phyloP scores from a whole-genome alignment of 2,113 vertebrate species.

The Hiodon alosoides region DNA sequence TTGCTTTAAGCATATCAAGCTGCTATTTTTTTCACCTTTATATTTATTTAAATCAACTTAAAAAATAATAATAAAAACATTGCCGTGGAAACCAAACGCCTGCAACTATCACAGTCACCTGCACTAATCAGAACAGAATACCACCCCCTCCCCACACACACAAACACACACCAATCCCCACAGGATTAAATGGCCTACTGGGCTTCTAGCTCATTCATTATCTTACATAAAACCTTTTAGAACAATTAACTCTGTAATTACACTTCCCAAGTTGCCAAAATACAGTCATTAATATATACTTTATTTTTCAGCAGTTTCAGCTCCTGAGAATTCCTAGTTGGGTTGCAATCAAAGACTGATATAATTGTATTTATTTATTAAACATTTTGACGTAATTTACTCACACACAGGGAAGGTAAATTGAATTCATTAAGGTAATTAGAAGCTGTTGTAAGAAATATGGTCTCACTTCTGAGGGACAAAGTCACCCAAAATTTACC shows the following conservation, averaged over 20 bases:
- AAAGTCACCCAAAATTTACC: not conserved
- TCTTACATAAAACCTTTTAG: constrained; percentile 30
- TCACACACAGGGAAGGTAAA: constrained; percentile 27
- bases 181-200: not conserved
- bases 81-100: not conserved
- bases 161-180: too few species aligned
- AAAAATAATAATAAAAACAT: not conserved
- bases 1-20: not conserved
- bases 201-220: constrained; percentile 22
- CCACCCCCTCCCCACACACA: too few species aligned
- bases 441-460: constrained; percentile 15
- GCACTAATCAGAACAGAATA: not conserved
- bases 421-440: constrained; percentile 32
- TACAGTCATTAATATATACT: constrained; percentile 26
- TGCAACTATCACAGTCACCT: not conserved
- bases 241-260: constrained; percentile 36
- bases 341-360: constrained; percentile 27
- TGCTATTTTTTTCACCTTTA: not conserved
- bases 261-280: constrained; percentile 27
- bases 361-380: constrained; percentile 38
- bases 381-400: constrained; percentile 28
- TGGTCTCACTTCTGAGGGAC: not conserved
- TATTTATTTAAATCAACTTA: too few species aligned
- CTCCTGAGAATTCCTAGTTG: constrained; percentile 28
- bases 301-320: constrained; percentile 35